These are phyloP conservation scores for Oryzias dopingdopingensis DNA, from an alignment of 2,797 vertebrate genomes.

Conservation along the genomic window DNA sequence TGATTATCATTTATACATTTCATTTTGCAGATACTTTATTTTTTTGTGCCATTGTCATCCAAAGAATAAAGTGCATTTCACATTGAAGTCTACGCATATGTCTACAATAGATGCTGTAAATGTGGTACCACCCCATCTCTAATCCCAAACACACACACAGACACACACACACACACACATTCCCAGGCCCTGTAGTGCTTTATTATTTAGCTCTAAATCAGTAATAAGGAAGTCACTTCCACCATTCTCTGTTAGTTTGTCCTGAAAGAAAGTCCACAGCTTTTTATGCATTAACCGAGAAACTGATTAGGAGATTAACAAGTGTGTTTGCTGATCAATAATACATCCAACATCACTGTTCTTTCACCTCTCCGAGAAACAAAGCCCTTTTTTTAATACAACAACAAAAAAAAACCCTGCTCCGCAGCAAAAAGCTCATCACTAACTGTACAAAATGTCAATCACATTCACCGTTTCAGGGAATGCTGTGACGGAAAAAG, in stretches of 20 bases:
- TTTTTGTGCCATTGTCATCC: conserved; percentile 79
- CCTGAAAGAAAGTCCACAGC: conserved; percentile 10
- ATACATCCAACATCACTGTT: conserved; percentile 60
- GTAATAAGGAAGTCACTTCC: conserved; percentile 29
- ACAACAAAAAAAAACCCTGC: conserved; percentile 32
- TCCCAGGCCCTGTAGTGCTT: conserved; percentile 66
- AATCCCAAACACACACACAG: conserved; percentile 8
- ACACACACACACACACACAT: conserved; percentile 18
- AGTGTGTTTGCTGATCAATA: conserved; percentile 46
- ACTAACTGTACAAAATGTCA: conserved; percentile 32
- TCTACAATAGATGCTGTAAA: conserved; percentile 81
- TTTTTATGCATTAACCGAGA: conserved; percentile 30
- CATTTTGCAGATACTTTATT: conserved; percentile 83
- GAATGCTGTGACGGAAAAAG: background rate
- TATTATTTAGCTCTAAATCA: conserved; percentile 71
- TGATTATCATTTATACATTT: conserved; percentile 78
- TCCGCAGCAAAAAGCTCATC: conserved; percentile 29
- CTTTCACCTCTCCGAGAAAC: conserved; percentile 54
- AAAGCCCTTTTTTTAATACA: conserved; percentile 66
- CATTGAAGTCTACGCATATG: conserved; percentile 79
- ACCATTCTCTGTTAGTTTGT: conserved; percentile 22
- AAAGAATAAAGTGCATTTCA: conserved; percentile 88
- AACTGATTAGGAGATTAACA: conserved; percentile 41
- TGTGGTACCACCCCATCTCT: conserved; percentile 37
- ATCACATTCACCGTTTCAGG: conserved; percentile 50